These are phyloP conservation scores for Nerophis lumbriciformis DNA, from an alignment of 2,113 vertebrate genomes.

Conservation along the genomic window DNA sequence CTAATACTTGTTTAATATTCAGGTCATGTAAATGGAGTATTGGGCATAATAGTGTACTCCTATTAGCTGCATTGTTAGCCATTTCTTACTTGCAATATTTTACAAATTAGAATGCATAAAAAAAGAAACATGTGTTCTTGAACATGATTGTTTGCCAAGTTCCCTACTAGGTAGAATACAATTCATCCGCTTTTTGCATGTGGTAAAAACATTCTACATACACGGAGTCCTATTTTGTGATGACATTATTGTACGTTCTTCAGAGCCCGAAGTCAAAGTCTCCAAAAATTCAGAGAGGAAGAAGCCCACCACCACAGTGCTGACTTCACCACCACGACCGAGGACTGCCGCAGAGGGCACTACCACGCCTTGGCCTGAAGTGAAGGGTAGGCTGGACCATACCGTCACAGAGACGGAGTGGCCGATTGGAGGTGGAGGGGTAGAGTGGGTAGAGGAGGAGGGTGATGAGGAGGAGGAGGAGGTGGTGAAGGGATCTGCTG, in stretches of 20 bases:
- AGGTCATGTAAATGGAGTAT: too few species aligned
- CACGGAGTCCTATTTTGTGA: neutral
- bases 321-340: neutral
- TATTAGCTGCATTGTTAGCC: too few species aligned
- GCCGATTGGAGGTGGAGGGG: constrained; percentile 20
- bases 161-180: too few species aligned
- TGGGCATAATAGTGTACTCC: too few species aligned
- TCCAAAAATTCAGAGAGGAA: neutral
- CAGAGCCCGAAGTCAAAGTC: neutral
- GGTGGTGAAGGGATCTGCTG: neutral
- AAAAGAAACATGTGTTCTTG: too few species aligned
- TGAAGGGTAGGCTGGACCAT: neutral
- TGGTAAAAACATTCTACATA: too few species aligned
- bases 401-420: neutral
- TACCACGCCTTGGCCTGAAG: neutral
- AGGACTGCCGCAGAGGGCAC: neutral
- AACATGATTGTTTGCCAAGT: too few species aligned
- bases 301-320: too few species aligned
- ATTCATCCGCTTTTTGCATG: too few species aligned
- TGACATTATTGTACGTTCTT: neutral
- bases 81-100: too few species aligned
- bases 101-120: too few species aligned
- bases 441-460: constrained; percentile 13
- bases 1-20: too few species aligned
- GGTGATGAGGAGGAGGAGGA: constrained; percentile 3